Percentiles rank a stretch among this genome's conserved stretches.
Conservation (phyloP, 1,140 invertebrate species). For the Anastrepha obliqua region DNA sequence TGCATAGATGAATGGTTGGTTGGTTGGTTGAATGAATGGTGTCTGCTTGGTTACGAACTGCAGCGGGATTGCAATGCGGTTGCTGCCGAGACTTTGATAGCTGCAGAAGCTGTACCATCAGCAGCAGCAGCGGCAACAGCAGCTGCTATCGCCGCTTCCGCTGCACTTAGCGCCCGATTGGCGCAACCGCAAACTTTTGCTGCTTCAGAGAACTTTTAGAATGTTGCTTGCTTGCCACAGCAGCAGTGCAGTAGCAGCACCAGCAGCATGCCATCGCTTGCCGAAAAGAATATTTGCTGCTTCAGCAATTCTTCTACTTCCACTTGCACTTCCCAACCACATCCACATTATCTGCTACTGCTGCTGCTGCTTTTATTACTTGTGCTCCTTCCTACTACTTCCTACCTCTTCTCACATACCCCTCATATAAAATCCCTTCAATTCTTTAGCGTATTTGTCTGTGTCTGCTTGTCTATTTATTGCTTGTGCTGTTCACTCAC, state of each 20-base stretch:
- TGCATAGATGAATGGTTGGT: conserved; percentile 40
- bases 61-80: conserved; percentile 42
- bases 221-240: conserved; percentile 11
- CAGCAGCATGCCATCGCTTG: not conserved
- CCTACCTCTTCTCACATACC: not conserved
- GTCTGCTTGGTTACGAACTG: not conserved
- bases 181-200: conserved; percentile 30
- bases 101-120: not conserved
- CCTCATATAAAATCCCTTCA: not conserved
- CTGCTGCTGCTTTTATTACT: not conserved
- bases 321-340: not conserved
- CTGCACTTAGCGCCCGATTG: conserved; percentile 24
- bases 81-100: conserved; percentile 16
- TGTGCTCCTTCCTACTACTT: not conserved
- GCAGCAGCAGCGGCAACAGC: not conserved
- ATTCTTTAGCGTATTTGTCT: conserved; percentile 24
- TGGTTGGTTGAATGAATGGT: conserved; percentile 5
- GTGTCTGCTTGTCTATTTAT: conserved; percentile 44
- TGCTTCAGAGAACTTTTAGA: not conserved
- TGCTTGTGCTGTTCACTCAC: conserved; percentile 22
- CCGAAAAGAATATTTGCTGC: conserved; percentile 49
- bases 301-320: not conserved
- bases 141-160: conserved; percentile 10
- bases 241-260: not conserved
- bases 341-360: not conserved